A percentile compares a stretch with the other conserved stretches of the same genome.
These are phyloP conservation scores for Pollicipes pollicipes DNA, from an alignment of 1,140 invertebrate species.

Conservation along the genomic window DNA sequence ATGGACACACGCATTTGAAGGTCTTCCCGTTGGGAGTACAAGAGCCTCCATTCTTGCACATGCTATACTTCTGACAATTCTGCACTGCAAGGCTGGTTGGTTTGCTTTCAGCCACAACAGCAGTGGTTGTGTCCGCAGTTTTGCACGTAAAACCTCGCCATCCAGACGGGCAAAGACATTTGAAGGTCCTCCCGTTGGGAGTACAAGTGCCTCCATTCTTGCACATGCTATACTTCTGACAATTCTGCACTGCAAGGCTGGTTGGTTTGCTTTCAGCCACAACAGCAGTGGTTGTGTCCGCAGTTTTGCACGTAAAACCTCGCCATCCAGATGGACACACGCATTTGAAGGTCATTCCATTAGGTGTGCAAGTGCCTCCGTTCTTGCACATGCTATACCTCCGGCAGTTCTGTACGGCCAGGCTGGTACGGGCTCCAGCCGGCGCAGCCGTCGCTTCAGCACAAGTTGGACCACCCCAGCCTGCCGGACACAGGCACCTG, in stretches of 20 bases:
- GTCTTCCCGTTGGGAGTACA: neutral
- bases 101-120: no score
- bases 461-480: neutral
- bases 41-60: neutral
- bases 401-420: neutral
- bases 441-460: no score
- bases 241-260: neutral
- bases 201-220: neutral
- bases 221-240: neutral
- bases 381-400: neutral
- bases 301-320: neutral
- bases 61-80: neutral
- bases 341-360: neutral
- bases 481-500: neutral
- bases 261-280: no score
- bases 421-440: neutral
- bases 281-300: no score
- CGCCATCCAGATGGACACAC: neutral
- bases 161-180: neutral
- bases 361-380: neutral
- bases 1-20: neutral
- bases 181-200: neutral
- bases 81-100: neutral
- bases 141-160: neutral
- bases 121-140: neutral